Percentiles rank a stretch among this genome's conserved stretches.
phyloP scores from a whole-genome alignment of 2,797 vertebrate species.

The Neostethus bicornis region DNA sequence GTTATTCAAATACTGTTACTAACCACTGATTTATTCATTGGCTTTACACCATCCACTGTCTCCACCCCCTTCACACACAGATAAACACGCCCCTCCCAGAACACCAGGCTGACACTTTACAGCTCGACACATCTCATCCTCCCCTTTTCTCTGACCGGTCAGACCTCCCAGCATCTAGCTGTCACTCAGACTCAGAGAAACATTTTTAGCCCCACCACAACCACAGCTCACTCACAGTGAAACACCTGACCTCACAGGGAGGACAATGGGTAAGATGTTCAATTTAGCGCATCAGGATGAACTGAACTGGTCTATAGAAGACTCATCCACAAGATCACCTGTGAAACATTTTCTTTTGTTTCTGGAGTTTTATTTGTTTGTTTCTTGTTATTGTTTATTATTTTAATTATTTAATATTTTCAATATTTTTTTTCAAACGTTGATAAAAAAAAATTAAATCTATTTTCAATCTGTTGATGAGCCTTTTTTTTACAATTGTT shows the following conservation, averaged over 20 bases:
- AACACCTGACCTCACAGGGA: not conserved
- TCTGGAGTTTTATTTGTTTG: no score
- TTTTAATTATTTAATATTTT: no score
- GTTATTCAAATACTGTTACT: slow-evolving; percentile 80
- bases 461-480: no score
- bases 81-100: slow-evolving; percentile 14
- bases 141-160: slow-evolving; percentile 40
- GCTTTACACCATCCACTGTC: slow-evolving; percentile 87
- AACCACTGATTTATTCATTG: slow-evolving; percentile 98
- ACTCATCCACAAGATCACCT: no score
- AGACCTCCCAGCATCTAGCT: slow-evolving; percentile 62
- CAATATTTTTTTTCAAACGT: no score
- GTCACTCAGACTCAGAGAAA: slow-evolving; percentile 40
- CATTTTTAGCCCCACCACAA: slow-evolving; percentile 3
- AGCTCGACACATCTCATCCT: slow-evolving; percentile 38
- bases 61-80: slow-evolving; percentile 34
- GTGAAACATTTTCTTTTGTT: no score
- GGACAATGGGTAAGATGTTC: not conserved
- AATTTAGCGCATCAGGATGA: no score
- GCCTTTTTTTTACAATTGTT: no score
- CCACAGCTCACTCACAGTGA: not conserved
- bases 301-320: no score
- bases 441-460: no score
- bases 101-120: slow-evolving; percentile 20
- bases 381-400: no score